These are phyloP conservation scores for Drosophila tristis DNA, from an alignment of 1,140 invertebrate species.

Conservation along the genomic window DNA sequence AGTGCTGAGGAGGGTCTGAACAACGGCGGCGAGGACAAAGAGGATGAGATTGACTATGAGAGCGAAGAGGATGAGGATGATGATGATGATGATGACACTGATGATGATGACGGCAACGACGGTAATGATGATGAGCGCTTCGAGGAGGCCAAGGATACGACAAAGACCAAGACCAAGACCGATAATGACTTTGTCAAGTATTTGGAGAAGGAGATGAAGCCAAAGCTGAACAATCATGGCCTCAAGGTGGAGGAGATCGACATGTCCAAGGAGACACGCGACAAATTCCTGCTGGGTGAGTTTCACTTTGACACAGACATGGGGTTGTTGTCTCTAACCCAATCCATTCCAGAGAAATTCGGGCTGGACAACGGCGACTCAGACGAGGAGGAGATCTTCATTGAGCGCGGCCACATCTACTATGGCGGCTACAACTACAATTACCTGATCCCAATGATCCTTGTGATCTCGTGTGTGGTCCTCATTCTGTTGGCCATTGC, in stretches of 20 bases:
- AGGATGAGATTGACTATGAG: constrained; percentile 57
- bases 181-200: constrained; percentile 26
- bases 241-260: constrained; percentile 75
- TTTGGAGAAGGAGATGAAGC: constrained; percentile 44
- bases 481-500: constrained; percentile 85
- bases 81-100: constrained; percentile 55
- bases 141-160: constrained; percentile 77
- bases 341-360: constrained; percentile 59
- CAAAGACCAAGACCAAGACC: constrained; percentile 25
- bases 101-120: constrained; percentile 53
- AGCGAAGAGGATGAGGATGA: constrained; percentile 72
- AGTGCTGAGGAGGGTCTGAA: constrained; percentile 80
- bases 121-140: constrained; percentile 50
- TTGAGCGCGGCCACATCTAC: constrained; percentile 84
- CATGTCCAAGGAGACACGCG: constrained; percentile 82
- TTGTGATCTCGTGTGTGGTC: constrained; percentile 84
- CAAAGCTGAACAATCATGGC: constrained; percentile 58
- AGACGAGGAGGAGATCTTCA: constrained; percentile 83
- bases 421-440: constrained; percentile 84
- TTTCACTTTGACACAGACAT: not conserved
- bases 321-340: not conserved
- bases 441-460: constrained; percentile 84
- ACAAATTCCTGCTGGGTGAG: constrained; percentile 72
- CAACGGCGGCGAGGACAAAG: constrained; percentile 82
- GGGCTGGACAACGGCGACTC: constrained; percentile 57